phyloP scores from a whole-genome alignment of 2,797 vertebrate species.

The Phalanger gymnotis region DNA sequence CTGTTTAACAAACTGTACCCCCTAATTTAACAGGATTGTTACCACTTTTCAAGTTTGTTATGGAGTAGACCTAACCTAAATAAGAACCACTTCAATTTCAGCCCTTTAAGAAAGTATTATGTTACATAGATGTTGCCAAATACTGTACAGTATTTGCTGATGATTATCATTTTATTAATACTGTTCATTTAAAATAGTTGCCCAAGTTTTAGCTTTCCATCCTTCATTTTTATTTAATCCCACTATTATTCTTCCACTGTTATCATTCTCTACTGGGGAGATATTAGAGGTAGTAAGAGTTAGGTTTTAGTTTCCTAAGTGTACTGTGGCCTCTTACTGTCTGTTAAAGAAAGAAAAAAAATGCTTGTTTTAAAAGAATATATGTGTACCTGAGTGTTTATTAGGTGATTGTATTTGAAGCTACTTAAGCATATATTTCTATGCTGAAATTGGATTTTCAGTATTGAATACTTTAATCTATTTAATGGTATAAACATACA shows the following conservation, averaged over 20 bases:
- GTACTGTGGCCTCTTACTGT: slow-evolving; percentile 52
- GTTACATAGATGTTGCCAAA: neutral
- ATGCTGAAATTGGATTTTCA: neutral
- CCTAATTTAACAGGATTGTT: slow-evolving; percentile 23
- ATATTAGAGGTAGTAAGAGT: slow-evolving; percentile 72
- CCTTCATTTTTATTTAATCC: slow-evolving; percentile 71
- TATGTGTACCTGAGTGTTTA: slow-evolving; percentile 60
- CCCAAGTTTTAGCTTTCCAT: slow-evolving; percentile 76
- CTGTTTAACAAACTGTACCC: neutral
- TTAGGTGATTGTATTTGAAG: slow-evolving; percentile 60
- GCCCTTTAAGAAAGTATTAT: neutral
- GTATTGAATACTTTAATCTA: slow-evolving; percentile 14
- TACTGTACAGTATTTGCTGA: slow-evolving; percentile 51
- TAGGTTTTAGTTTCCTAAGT: slow-evolving; percentile 76
- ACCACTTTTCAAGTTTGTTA: slow-evolving; percentile 5
- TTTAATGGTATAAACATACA: slow-evolving; percentile 26
- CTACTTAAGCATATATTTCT: neutral
- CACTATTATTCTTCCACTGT: slow-evolving; percentile 72
- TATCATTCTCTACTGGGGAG: slow-evolving; percentile 46
- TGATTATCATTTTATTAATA: slow-evolving; percentile 61
- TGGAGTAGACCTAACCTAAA: neutral
- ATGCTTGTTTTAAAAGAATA: slow-evolving; percentile 74
- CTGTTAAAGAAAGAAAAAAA: slow-evolving; percentile 68
- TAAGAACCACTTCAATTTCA: neutral
- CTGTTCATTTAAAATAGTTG: slow-evolving; percentile 74